Percentiles rank a stretch among this genome's conserved stretches.
Conservation (phyloP, 2,888 invertebrate genomes). For the Phragmatobia fuliginosa region DNA sequence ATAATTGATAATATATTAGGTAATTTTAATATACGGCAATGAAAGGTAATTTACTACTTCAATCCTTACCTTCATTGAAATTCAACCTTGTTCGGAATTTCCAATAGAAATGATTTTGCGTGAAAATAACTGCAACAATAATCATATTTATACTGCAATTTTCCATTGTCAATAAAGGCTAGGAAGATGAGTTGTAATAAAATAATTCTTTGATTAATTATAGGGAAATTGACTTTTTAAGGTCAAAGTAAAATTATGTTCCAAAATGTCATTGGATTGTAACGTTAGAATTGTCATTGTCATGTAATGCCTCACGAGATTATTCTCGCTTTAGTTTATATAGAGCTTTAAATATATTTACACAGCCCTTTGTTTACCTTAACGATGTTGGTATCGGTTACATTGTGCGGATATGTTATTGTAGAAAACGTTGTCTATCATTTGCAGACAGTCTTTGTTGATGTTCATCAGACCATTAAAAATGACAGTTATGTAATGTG, state of each 20-base stretch:
- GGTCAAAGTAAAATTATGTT: neutral
- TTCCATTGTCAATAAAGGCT: no score
- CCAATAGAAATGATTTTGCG: no score
- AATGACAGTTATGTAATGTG: neutral
- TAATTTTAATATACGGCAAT: no score
- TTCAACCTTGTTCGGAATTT: no score
- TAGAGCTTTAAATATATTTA: constrained; percentile 14
- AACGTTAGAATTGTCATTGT: neutral
- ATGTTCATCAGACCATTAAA: neutral
- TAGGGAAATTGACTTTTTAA: no score
- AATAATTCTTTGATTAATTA: no score
- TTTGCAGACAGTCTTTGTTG: constrained; percentile 1
- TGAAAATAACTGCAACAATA: no score
- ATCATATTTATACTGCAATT: no score
- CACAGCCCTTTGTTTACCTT: constrained; percentile 20
- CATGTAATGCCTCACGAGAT: neutral
- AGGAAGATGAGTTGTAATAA: no score
- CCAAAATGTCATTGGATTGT: neutral
- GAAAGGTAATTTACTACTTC: no score
- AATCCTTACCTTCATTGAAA: no score
- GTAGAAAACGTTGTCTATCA: constrained; percentile 12
- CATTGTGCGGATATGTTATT: constrained; percentile 19
- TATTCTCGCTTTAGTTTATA: constrained; percentile 1
- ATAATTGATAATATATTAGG: no score
- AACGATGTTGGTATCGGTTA: constrained; percentile 23